Percentiles rank a stretch among this genome's conserved stretches.
Conservation (phyloP, 2,797 vertebrate genomes). For the Megalops cyprinoides region DNA sequence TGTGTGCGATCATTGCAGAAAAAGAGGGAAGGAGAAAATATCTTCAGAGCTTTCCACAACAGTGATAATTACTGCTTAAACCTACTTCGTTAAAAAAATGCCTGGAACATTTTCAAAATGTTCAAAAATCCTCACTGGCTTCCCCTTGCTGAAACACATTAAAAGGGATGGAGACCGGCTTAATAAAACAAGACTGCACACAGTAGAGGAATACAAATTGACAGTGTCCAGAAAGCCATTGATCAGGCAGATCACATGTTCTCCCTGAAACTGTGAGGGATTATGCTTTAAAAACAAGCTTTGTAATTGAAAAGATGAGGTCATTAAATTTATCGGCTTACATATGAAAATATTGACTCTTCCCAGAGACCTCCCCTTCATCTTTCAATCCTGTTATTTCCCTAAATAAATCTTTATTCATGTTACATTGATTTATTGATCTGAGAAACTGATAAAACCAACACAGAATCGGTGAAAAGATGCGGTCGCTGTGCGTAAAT, state of each 20-base stretch:
- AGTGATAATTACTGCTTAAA: not conserved
- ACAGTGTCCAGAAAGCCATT: conserved; percentile 16
- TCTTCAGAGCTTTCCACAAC: not conserved
- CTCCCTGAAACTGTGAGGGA: conserved; percentile 65
- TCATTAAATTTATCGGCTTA: conserved; percentile 78
- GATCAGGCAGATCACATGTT: conserved; percentile 51
- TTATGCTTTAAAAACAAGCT: conserved; percentile 72
- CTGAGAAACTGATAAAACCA: conserved; percentile 67
- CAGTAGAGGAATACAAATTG: conserved; percentile 11
- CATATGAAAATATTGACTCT: conserved; percentile 80
- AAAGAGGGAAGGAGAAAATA: not conserved
- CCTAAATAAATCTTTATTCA: conserved; percentile 66
- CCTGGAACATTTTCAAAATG: not conserved
- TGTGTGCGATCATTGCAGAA: not conserved
- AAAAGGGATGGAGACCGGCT: not conserved
- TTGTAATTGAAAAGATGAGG: conserved; percentile 75
- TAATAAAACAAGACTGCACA: not conserved
- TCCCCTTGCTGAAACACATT: not conserved
- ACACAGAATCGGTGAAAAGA: conserved; percentile 37
- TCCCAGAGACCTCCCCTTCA: conserved; percentile 70
- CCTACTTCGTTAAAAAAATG: not conserved
- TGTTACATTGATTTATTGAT: conserved; percentile 69
- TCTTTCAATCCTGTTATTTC: conserved; percentile 48
- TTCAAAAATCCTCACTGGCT: not conserved
- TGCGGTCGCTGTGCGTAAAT: conserved; percentile 4